Conservation (phyloP, 2,113 vertebrate genomes). For the Ammodytes marinus region DNA sequence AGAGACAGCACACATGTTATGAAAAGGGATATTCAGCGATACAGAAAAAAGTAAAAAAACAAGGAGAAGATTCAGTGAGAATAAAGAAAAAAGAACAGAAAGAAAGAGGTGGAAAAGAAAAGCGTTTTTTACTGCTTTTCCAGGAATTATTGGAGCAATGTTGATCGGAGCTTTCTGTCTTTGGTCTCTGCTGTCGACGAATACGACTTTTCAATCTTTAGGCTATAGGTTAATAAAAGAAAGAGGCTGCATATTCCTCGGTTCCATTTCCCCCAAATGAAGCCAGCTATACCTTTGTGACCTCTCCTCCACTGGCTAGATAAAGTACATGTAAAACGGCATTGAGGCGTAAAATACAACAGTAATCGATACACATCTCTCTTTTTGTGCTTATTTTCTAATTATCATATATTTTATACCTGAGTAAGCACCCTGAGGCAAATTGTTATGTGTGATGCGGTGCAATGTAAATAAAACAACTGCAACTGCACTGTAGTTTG, state of each 20-base stretch:
- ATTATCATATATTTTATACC: no score
- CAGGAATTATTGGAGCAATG: slow-evolving; percentile 15
- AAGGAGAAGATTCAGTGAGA: not conserved
- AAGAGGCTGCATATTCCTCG: slow-evolving; percentile 17
- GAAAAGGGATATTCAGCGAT: slow-evolving; percentile 52
- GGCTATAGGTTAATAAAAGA: slow-evolving; percentile 8
- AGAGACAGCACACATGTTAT: not conserved
- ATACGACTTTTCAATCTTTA: slow-evolving; percentile 11
- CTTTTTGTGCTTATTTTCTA: not conserved
- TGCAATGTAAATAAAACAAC: not conserved
- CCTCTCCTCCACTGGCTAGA: not conserved
- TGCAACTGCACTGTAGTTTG: slow-evolving; percentile 1
- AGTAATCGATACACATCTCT: not conserved
- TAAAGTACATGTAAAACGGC: not conserved
- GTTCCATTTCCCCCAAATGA: slow-evolving; percentile 20
- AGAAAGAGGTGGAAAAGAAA: not conserved
- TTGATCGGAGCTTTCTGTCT: slow-evolving; percentile 16
- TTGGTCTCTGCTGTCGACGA: slow-evolving; percentile 15
- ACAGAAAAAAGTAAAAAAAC: not conserved
- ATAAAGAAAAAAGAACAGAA: slow-evolving; percentile 6
- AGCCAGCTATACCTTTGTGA: slow-evolving; percentile 1
- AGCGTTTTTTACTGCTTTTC: slow-evolving; percentile 14
- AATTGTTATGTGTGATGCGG: no score
- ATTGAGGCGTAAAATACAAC: not conserved
- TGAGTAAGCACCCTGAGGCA: no score